These are phyloP conservation scores for Sesia bembeciformis DNA, from an alignment of 2,888 invertebrate genomes.

Conservation along the genomic window DNA sequence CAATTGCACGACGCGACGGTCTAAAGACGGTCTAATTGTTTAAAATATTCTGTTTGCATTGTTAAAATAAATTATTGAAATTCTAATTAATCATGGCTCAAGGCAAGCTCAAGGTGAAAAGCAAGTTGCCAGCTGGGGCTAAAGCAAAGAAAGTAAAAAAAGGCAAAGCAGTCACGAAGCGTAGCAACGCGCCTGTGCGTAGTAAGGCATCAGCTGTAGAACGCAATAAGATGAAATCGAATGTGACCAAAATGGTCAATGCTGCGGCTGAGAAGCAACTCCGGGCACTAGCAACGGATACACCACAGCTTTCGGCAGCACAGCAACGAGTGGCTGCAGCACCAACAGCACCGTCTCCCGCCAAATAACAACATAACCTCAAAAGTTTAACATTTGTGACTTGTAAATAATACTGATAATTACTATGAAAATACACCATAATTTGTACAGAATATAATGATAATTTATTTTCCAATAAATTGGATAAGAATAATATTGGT, in stretches of 20 bases:
- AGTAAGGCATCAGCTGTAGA: constrained; percentile 77
- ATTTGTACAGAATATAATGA: too few relatives aligned
- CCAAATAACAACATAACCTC: constrained; percentile 26
- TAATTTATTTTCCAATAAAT: too few relatives aligned
- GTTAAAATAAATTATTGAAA: too few relatives aligned
- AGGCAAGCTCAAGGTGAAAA: constrained; percentile 80
- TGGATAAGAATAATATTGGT: too few relatives aligned
- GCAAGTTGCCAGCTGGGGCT: constrained; percentile 73
- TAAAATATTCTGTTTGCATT: background rate
- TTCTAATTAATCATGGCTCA: constrained; percentile 70
- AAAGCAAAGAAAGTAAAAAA: constrained; percentile 70
- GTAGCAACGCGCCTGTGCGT: constrained; percentile 77
- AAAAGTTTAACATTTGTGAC: background rate
- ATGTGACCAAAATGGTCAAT: constrained; percentile 81
- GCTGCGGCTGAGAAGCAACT: constrained; percentile 79
- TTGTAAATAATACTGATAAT: too few relatives aligned
- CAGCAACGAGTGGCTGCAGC: constrained; percentile 55
- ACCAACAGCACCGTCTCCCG: constrained; percentile 50
- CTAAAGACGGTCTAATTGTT: too few relatives aligned
- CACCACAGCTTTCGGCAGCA: constrained; percentile 66
- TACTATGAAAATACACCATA: too few relatives aligned
- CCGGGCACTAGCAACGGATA: constrained; percentile 69
- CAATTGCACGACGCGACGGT: too few relatives aligned
- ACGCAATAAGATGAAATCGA: constrained; percentile 77
- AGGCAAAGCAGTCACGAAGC: constrained; percentile 71